These are phyloP conservation scores for Eupithecia centaureata DNA, from an alignment of 2,888 invertebrate species.

Conservation along the genomic window DNA sequence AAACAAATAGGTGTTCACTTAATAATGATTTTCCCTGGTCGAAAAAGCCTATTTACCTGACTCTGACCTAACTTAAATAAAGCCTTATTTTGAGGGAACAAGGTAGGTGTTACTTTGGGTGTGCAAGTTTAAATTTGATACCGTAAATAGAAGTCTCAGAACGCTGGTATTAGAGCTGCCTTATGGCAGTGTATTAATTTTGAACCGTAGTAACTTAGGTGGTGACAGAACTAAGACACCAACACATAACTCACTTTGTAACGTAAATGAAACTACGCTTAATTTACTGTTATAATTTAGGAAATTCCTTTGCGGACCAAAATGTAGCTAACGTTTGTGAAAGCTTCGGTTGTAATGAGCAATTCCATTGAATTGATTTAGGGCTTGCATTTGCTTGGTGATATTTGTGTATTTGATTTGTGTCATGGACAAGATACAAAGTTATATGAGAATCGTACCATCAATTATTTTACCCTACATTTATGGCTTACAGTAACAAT, in stretches of 20 bases:
- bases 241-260: slow-evolving; percentile 82
- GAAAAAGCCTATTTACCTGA: slow-evolving; percentile 57
- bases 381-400: neutral
- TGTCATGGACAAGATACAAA: neutral
- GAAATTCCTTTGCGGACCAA: slow-evolving; percentile 76
- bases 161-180: slow-evolving; percentile 78
- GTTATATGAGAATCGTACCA: neutral
- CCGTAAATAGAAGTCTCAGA: slow-evolving; percentile 73
- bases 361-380: slow-evolving; percentile 25
- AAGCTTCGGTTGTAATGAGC: slow-evolving; percentile 23
- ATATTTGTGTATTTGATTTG: no score
- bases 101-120: slow-evolving; percentile 48
- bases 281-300: slow-evolving; percentile 83
- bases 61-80: slow-evolving; percentile 29
- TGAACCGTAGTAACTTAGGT: slow-evolving; percentile 83
- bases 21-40: slow-evolving; percentile 71
- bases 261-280: slow-evolving; percentile 83
- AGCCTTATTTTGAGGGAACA: slow-evolving; percentile 45
- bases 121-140: slow-evolving; percentile 72
- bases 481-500: no score
- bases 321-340: slow-evolving; percentile 43
- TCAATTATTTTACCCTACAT: no score
- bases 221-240: slow-evolving; percentile 84
- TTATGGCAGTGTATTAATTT: slow-evolving; percentile 84
- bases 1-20: slow-evolving; percentile 82